Percentiles rank a stretch among this genome's conserved stretches.
phyloP scores from a whole-genome alignment of 2,888 invertebrate genomes.

The Euphydryas editha region DNA sequence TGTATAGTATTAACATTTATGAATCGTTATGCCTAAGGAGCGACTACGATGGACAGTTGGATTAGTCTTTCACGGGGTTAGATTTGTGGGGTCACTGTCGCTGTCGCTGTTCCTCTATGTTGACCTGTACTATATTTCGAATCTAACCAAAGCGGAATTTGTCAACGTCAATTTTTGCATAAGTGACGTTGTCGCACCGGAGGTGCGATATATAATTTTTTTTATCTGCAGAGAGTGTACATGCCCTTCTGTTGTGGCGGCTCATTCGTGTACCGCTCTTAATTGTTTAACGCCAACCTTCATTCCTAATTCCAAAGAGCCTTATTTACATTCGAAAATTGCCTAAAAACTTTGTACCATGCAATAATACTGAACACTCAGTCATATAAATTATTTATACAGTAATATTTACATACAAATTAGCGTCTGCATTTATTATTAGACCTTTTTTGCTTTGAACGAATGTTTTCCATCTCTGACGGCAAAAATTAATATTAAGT shows the following conservation, averaged over 20 bases:
- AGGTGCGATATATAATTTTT: background rate
- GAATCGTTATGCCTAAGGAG: too few species aligned
- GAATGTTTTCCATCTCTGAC: background rate
- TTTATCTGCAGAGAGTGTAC: background rate
- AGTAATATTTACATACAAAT: constrained; percentile 1
- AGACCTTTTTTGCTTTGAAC: background rate
- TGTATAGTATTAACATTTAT: too few species aligned
- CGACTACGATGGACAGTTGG: too few species aligned
- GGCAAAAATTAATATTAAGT: background rate
- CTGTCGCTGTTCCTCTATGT: too few species aligned
- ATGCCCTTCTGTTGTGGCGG: background rate
- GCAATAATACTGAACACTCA: background rate
- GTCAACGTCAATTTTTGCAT: too few species aligned
- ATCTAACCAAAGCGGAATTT: too few species aligned
- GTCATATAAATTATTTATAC: background rate
- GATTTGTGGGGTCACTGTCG: too few species aligned
- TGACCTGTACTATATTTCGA: too few species aligned
- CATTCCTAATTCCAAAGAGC: constrained; percentile 3
- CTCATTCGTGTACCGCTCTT: background rate
- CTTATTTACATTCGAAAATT: background rate
- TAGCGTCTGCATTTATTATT: background rate
- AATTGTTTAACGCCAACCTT: background rate
- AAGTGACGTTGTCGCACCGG: too few species aligned
- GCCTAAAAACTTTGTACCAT: background rate
- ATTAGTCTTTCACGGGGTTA: too few species aligned